Conservation (phyloP, 1,140 invertebrate genomes). For the Berghia stephanieae region DNA sequence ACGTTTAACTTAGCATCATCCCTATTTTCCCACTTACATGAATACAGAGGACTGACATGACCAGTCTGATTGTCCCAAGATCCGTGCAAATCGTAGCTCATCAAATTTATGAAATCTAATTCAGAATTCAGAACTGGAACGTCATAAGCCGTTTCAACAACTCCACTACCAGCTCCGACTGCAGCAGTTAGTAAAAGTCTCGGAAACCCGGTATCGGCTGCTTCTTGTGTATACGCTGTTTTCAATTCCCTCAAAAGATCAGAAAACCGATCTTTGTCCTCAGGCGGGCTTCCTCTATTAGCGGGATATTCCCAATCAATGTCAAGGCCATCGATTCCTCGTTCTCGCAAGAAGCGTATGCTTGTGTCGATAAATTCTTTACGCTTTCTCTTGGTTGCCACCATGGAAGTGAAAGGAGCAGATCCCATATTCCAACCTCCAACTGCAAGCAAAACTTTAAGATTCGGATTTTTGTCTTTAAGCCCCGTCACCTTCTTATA, state of each 20-base stretch:
- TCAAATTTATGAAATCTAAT: conserved; percentile 85
- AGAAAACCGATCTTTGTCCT: conserved; percentile 90
- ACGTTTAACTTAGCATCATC: background rate
- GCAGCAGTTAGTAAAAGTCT: conserved; percentile 89
- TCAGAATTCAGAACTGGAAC: conserved; percentile 70
- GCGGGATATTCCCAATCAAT: conserved; percentile 97
- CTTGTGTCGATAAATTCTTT: conserved; percentile 63
- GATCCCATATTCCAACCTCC: conserved; percentile 98
- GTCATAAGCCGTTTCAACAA: conserved; percentile 94
- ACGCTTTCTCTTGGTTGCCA: conserved; percentile 39
- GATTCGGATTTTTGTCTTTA: conserved; percentile 92
- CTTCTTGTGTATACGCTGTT: conserved; percentile 38
- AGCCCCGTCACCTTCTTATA: background rate
- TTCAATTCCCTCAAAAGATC: conserved; percentile 76
- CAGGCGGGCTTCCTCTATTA: conserved; percentile 87
- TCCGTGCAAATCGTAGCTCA: conserved; percentile 94
- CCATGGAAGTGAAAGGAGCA: conserved; percentile 70
- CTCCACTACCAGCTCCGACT: conserved; percentile 89
- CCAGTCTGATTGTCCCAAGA: conserved; percentile 86
- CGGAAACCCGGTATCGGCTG: conserved; percentile 79
- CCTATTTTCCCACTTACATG: background rate
- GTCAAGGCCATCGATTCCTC: conserved; percentile 95
- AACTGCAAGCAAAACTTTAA: conserved; percentile 92
- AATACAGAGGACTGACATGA: conserved; percentile 71
- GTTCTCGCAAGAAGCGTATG: conserved; percentile 87